A percentile compares a stretch with the other conserved stretches of the same genome.
Conservation (phyloP, 2,797 vertebrate species). For the Scolopax rusticola region DNA sequence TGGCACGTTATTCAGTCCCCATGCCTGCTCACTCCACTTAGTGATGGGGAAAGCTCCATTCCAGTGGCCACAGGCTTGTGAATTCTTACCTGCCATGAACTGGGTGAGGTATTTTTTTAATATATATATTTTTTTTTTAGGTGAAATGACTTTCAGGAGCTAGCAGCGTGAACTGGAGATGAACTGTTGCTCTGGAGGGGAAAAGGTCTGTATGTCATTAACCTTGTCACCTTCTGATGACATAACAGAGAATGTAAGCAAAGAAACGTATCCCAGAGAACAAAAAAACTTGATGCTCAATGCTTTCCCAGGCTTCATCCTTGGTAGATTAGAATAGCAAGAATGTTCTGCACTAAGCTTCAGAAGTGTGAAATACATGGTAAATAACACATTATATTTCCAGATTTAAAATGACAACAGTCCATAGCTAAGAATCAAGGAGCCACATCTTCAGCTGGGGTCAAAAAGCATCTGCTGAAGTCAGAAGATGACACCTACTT, state of each 20-base stretch:
- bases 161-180: background rate
- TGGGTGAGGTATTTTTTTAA: background rate
- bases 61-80: background rate
- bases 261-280: background rate
- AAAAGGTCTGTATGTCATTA: constrained; percentile 31
- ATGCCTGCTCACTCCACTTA: background rate
- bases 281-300: background rate
- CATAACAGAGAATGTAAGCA: constrained; percentile 20
- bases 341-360: background rate
- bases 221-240: constrained; percentile 23
- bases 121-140: background rate
- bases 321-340: constrained; percentile 25
- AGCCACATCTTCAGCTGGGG: background rate
- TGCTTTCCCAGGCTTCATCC: constrained; percentile 33
- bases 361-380: background rate
- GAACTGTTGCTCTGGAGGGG: constrained; percentile 1
- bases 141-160: background rate
- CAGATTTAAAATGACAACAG: background rate
- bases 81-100: background rate
- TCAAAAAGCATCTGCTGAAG: background rate
- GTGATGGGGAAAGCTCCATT: background rate
- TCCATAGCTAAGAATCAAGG: background rate
- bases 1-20: background rate
- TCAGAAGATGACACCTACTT: background rate
- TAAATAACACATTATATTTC: background rate